Evolutionary conservation across 2,797 vertebrate genomes (phyloP).

Genomic region (Cirrhinus molitorella): DNA sequence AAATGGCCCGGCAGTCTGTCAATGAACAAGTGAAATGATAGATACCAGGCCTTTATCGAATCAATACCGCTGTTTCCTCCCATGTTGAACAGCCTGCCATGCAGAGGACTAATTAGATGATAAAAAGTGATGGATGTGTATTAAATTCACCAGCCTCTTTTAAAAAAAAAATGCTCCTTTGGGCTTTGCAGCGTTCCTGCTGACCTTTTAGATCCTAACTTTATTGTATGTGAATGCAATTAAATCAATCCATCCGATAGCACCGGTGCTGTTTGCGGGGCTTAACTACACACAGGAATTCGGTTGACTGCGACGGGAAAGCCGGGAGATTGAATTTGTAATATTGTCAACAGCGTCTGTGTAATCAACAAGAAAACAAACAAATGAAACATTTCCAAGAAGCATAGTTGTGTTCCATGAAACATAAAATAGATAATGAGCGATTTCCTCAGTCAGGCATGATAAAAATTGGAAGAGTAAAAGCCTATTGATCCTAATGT

Average conservation of each 20-base stretch:
- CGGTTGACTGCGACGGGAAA: slow-evolving; percentile 70
- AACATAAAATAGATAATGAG: slow-evolving; percentile 54
- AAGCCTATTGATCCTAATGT: slow-evolving; percentile 62
- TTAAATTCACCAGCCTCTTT: slow-evolving; percentile 85
- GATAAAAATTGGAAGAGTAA: slow-evolving; percentile 56
- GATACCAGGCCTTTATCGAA: slow-evolving; percentile 90
- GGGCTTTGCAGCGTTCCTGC: slow-evolving; percentile 86
- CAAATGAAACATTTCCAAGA: slow-evolving; percentile 34
- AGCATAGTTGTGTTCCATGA: slow-evolving; percentile 17
- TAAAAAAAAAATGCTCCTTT: slow-evolving; percentile 82
- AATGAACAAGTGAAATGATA: slow-evolving; percentile 84
- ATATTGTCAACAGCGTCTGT: slow-evolving; percentile 36
- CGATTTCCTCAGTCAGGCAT: slow-evolving; percentile 46
- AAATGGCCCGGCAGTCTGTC: slow-evolving; percentile 66
- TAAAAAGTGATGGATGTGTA: slow-evolving; percentile 98
- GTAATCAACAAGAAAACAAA: slow-evolving; percentile 37
- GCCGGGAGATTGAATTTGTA: slow-evolving; percentile 18
- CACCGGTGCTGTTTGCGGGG: slow-evolving; percentile 75
- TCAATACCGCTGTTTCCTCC: slow-evolving; percentile 87
- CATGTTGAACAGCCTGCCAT: slow-evolving; percentile 88
- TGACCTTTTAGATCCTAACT: slow-evolving; percentile 92
- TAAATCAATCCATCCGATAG: slow-evolving; percentile 89
- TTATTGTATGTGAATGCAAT: slow-evolving; percentile 90
- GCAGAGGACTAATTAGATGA: slow-evolving; percentile 94
- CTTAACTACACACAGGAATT: slow-evolving; percentile 20